Conservation (phyloP, 2,113 vertebrate genomes). For the Leucoraja erinaceus region DNA sequence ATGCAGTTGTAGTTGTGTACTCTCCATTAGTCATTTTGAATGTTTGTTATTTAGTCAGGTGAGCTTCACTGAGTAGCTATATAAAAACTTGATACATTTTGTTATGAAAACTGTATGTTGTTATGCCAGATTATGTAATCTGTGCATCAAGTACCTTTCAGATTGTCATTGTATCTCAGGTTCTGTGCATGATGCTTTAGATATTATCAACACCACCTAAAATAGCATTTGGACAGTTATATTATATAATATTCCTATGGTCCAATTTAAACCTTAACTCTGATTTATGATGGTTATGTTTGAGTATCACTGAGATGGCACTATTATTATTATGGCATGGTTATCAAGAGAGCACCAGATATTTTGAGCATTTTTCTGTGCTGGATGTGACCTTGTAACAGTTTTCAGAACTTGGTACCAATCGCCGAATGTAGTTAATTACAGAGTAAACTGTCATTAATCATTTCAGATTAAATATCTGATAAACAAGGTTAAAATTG, state of each 20-base stretch:
- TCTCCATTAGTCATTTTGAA: slow-evolving; percentile 67
- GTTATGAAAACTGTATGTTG: slow-evolving; percentile 79
- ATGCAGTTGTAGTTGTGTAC: neutral
- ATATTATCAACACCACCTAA: slow-evolving; percentile 72
- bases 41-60: slow-evolving; percentile 86
- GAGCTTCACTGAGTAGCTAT: slow-evolving; percentile 97
- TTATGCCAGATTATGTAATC: slow-evolving; percentile 72
- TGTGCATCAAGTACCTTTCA: slow-evolving; percentile 97
- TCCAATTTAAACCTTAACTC: slow-evolving; percentile 74
- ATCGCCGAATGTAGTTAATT: neutral
- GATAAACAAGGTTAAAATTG: neutral
- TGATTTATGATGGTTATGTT: slow-evolving; percentile 65
- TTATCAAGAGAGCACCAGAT: slow-evolving; percentile 75
- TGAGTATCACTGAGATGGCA: slow-evolving; percentile 68
- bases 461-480: neutral
- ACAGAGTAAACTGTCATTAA: neutral
- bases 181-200: slow-evolving; percentile 74
- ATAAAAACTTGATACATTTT: slow-evolving; percentile 97
- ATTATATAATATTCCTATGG: slow-evolving; percentile 71
- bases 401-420: neutral
- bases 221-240: slow-evolving; percentile 62
- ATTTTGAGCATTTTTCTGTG: slow-evolving; percentile 52
- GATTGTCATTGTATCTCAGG: slow-evolving; percentile 93
- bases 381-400: neutral
- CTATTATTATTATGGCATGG: slow-evolving; percentile 65